A percentile compares a stretch with the other conserved stretches of the same genome.
These are phyloP conservation scores for Punctoribates punctum DNA, from an alignment of 2,888 invertebrate species.

Conservation along the genomic window DNA sequence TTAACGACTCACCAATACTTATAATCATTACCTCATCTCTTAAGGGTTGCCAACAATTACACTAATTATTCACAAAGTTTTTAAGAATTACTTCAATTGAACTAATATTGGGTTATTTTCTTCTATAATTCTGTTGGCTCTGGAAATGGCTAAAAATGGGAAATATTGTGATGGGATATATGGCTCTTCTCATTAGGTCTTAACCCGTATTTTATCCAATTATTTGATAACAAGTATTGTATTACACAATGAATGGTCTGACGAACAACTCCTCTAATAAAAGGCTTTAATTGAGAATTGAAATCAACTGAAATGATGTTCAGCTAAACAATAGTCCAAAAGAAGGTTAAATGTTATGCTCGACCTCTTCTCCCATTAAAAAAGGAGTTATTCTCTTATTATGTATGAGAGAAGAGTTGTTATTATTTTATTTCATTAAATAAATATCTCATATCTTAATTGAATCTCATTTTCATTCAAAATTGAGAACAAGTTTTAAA, in stretches of 20 bases:
- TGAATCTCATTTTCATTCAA: neutral
- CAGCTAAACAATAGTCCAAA: constrained; percentile 28
- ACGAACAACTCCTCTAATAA: constrained; percentile 27
- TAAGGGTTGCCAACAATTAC: too few species aligned
- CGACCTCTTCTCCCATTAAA: constrained; percentile 31
- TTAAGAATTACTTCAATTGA: too few species aligned
- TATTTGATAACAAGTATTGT: neutral
- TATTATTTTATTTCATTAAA: neutral
- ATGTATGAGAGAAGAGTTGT: neutral
- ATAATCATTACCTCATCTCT: too few species aligned
- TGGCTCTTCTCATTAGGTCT: neutral
- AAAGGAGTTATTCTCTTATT: constrained; percentile 2
- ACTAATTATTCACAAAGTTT: too few species aligned
- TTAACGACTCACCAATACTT: too few species aligned
- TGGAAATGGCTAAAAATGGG: too few species aligned
- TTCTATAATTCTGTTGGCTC: too few species aligned
- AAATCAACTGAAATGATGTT: constrained; percentile 33
- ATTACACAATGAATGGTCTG: constrained; percentile 4
- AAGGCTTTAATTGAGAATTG: constrained; percentile 3
- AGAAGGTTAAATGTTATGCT: constrained; percentile 37
- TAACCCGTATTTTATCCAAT: constrained; percentile 4
- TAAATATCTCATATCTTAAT: neutral
- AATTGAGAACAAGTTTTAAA: neutral
- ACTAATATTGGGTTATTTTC: too few species aligned
- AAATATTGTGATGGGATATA: too few species aligned